Evolutionary conservation across 2,888 invertebrate genomes (phyloP).

Genomic region (Lasius fuliginosus): DNA sequence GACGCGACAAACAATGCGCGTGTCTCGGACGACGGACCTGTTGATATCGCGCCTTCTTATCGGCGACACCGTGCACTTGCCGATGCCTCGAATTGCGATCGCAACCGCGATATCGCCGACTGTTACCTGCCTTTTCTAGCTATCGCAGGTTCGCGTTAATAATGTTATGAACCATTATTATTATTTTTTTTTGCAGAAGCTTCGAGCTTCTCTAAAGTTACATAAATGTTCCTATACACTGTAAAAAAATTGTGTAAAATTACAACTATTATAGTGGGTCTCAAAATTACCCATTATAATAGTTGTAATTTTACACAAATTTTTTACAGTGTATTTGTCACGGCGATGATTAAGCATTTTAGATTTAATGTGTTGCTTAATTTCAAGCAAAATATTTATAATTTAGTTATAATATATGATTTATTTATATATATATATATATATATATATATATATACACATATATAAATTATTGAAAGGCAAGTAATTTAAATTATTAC

Average conservation of each 20-base stretch:
- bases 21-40: slow-evolving; percentile 33
- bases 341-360: neutral
- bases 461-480: neutral
- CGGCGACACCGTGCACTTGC: neutral
- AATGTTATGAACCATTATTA: neutral
- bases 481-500: neutral
- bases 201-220: neutral
- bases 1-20: neutral
- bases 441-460: neutral
- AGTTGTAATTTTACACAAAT: too few species aligned
- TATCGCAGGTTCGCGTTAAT: neutral
- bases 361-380: neutral
- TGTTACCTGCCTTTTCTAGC: neutral
- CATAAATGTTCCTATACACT: neutral
- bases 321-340: neutral
- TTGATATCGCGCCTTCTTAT: slow-evolving; percentile 46
- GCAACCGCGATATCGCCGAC: slow-evolving; percentile 10
- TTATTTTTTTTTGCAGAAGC: neutral
- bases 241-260: too few species aligned
- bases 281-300: too few species aligned
- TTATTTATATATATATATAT: neutral
- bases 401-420: neutral
- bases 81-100: neutral
- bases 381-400: neutral
- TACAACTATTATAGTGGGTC: too few species aligned